Percentiles rank a stretch among this genome's conserved stretches.
phyloP scores from a whole-genome alignment of 2,888 invertebrate genomes.

The Galeopsomyia nigrocyanea region DNA sequence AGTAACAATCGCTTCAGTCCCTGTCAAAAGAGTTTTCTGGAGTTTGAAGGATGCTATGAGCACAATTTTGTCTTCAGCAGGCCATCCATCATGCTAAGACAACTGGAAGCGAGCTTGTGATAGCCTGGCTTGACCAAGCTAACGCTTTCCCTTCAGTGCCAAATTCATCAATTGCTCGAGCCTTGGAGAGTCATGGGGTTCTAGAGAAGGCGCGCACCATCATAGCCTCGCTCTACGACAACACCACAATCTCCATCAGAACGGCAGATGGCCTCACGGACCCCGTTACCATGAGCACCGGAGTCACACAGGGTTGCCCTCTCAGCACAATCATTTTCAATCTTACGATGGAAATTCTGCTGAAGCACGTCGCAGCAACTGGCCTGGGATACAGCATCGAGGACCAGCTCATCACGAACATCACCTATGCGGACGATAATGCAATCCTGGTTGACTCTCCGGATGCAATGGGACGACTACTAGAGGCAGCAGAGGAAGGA shows the following conservation, averaged over 20 bases:
- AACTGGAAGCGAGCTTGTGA: constrained; percentile 45
- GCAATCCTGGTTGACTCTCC: constrained; percentile 35
- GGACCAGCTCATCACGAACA: constrained; percentile 18
- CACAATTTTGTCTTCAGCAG: constrained; percentile 62
- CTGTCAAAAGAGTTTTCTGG: constrained; percentile 64
- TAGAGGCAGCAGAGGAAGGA: constrained; percentile 30
- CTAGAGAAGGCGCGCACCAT: constrained; percentile 37
- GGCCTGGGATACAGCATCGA: constrained; percentile 34
- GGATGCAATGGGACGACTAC: constrained; percentile 48
- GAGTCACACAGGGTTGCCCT: constrained; percentile 62
- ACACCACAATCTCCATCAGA: constrained; percentile 46
- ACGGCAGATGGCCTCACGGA: constrained; percentile 43
- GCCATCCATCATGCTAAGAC: constrained; percentile 50
- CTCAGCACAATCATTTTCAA: constrained; percentile 61
- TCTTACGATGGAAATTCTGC: constrained; percentile 56
- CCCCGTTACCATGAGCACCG: constrained; percentile 51
- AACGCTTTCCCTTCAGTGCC: constrained; percentile 66
- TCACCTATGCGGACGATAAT: constrained; percentile 49
- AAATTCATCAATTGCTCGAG: constrained; percentile 54
- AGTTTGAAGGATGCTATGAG: constrained; percentile 60
- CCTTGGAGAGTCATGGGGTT: constrained; percentile 36
- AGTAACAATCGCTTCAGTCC: background rate
- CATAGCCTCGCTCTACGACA: constrained; percentile 47
- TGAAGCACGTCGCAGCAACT: constrained; percentile 23
- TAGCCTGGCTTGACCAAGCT: constrained; percentile 63